Conservation (phyloP, 2,797 vertebrate genomes). For the Poeciliopsis infans region DNA sequence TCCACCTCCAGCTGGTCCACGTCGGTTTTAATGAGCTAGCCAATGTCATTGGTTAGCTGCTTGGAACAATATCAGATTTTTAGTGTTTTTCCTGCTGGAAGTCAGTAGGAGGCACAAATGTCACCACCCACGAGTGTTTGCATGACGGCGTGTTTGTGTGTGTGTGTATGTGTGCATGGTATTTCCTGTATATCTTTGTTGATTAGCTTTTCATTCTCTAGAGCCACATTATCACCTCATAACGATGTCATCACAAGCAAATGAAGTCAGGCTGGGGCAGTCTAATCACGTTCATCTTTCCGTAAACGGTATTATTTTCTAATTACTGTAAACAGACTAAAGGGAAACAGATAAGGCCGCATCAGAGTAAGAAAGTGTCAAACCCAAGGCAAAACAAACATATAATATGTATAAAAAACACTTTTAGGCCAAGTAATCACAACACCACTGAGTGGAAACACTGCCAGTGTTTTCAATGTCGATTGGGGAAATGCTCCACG, state of each 20-base stretch:
- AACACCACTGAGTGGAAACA: background rate
- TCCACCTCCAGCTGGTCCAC: constrained; percentile 39
- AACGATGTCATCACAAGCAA: constrained; percentile 33
- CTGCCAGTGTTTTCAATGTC: too few species aligned
- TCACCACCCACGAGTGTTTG: background rate
- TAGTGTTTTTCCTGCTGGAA: constrained; percentile 21
- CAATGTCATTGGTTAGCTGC: constrained; percentile 21
- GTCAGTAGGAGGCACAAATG: constrained; percentile 44
- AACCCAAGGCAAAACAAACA: constrained; percentile 8
- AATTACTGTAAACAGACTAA: background rate
- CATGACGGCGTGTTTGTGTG: background rate
- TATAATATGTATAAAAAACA: too few species aligned
- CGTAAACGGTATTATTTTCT: background rate
- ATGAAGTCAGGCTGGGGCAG: background rate
- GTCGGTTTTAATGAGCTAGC: constrained; percentile 19
- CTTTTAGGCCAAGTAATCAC: too few species aligned
- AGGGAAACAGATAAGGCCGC: background rate
- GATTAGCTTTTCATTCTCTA: constrained; percentile 29
- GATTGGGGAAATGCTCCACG: too few species aligned
- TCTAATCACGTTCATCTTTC: constrained; percentile 23
- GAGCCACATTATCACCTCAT: constrained; percentile 56
- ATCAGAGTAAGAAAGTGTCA: background rate
- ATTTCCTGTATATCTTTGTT: constrained; percentile 26
- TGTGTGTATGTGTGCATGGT: constrained; percentile 2
- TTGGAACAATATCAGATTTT: constrained; percentile 35